phyloP scores from a whole-genome alignment of 37 sponge, comb jelly and placozoan species.

The Chondrilla cf. caribensis region DNA sequence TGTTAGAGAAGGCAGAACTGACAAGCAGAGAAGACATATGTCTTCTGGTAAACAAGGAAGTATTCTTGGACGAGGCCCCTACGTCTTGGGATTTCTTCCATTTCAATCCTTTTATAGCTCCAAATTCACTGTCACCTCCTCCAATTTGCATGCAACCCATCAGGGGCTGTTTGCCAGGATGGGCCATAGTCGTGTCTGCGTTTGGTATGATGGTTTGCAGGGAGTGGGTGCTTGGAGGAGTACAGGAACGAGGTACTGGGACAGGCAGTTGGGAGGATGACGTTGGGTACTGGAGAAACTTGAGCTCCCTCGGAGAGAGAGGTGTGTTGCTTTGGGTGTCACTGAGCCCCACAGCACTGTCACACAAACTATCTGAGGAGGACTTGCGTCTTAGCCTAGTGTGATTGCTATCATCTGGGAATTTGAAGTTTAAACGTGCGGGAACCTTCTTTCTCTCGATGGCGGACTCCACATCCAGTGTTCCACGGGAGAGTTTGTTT shows the following conservation, averaged over 20 bases:
- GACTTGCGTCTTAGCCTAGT: background rate
- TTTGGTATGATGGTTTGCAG: background rate
- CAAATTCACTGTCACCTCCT: background rate
- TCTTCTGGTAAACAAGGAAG: background rate
- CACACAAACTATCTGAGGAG: background rate
- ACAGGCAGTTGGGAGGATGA: background rate
- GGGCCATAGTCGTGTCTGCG: background rate
- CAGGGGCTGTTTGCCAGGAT: background rate
- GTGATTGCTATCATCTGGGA: background rate
- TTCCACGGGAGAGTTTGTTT: background rate
- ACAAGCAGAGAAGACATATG: constrained; percentile 4
- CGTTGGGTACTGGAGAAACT: background rate
- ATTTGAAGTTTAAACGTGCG: background rate
- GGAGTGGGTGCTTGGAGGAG: background rate
- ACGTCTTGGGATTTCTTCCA: background rate
- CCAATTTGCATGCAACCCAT: background rate
- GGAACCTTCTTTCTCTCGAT: background rate
- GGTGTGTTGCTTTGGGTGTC: background rate
- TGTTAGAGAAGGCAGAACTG: constrained; percentile 25
- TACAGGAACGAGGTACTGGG: background rate
- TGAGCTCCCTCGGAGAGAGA: background rate
- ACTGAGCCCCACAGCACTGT: background rate
- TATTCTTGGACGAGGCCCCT: background rate
- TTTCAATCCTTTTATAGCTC: background rate
- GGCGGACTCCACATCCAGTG: background rate